These are phyloP conservation scores for Aphaenogaster floridana DNA, from an alignment of 1,140 invertebrate genomes.

Conservation along the genomic window DNA sequence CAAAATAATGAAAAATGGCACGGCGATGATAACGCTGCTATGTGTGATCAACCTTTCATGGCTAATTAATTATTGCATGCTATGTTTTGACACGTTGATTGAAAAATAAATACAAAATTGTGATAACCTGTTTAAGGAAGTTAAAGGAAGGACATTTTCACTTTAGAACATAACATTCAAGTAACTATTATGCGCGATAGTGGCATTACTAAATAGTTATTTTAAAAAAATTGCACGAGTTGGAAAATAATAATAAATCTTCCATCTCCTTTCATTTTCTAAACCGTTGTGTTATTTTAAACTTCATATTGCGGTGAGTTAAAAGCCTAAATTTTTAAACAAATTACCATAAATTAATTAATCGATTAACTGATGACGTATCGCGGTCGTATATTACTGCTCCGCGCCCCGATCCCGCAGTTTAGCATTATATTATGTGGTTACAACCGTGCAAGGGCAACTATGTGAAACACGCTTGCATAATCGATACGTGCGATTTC, in stretches of 20 bases:
- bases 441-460: conserved; percentile 57
- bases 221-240: background rate
- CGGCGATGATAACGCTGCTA: background rate
- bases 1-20: conserved; percentile 56
- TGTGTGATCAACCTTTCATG: conserved; percentile 20
- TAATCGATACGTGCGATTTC: conserved; percentile 64
- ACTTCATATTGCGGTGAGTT: background rate
- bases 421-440: conserved; percentile 60
- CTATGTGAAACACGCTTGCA: conserved; percentile 63
- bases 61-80: conserved; percentile 26
- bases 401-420: background rate
- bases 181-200: background rate
- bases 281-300: background rate
- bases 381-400: conserved; percentile 37
- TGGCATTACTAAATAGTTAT: background rate
- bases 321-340: conserved; percentile 36
- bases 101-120: conserved; percentile 22
- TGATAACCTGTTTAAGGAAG: background rate
- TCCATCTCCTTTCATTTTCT: background rate
- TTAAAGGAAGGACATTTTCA: background rate
- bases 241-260: background rate
- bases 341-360: conserved; percentile 31
- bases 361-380: conserved; percentile 40
- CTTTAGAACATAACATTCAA: background rate
- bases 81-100: conserved; percentile 5